These are phyloP conservation scores for Nesoenas mayeri DNA, from an alignment of 2,113 vertebrate genomes.

Conservation along the genomic window DNA sequence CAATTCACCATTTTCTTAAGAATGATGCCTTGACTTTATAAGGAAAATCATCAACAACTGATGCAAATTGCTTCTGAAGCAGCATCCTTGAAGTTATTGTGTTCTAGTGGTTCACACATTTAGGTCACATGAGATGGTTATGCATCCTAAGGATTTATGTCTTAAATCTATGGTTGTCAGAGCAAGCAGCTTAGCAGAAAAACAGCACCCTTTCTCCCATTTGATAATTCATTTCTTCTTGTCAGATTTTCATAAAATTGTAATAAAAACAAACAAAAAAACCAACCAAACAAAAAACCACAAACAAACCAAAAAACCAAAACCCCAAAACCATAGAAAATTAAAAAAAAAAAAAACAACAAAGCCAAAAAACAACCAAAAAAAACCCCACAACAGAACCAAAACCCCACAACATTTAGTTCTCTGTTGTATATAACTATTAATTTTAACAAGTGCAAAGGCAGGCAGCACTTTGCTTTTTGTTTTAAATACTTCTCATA, in stretches of 20 bases:
- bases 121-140: constrained; percentile 71
- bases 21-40: constrained; percentile 80
- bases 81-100: constrained; percentile 78
- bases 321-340: too few species aligned
- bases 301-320: too few species aligned
- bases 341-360: too few species aligned
- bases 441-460: neutral
- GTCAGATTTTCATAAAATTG: neutral
- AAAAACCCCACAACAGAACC: neutral
- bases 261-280: neutral
- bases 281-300: neutral
- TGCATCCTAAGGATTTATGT: constrained; percentile 61
- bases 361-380: neutral
- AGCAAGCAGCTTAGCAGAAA: constrained; percentile 51
- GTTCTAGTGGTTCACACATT: constrained; percentile 78
- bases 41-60: constrained; percentile 81
- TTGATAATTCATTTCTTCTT: neutral
- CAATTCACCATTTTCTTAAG: constrained; percentile 83
- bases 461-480: neutral
- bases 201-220: neutral
- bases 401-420: neutral
- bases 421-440: neutral
- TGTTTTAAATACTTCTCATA: neutral
- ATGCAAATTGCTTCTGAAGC: constrained; percentile 86
- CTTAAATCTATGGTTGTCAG: constrained; percentile 75